Evolutionary conservation across 2,888 invertebrate genomes (phyloP).

Genomic region (Metallyticus violacea): DNA sequence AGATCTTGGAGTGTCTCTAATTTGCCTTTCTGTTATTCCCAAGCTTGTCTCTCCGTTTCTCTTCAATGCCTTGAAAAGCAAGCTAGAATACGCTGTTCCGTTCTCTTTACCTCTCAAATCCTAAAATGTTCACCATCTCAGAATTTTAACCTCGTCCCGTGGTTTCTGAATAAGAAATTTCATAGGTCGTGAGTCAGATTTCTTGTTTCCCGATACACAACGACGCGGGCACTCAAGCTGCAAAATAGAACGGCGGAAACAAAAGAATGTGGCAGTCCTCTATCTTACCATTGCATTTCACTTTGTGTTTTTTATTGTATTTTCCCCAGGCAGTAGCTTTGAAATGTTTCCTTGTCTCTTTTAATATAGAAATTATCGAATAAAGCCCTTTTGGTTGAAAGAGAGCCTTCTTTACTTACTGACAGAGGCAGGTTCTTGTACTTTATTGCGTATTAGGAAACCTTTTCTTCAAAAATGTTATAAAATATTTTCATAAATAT

Average conservation of each 20-base stretch:
- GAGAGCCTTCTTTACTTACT: not conserved
- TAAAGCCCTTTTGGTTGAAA: not conserved
- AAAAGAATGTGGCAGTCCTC: not conserved
- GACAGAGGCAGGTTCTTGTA: not conserved
- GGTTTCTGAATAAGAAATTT: not conserved
- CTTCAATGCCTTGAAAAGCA: too few species aligned
- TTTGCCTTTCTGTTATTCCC: too few species aligned
- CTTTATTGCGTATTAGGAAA: not conserved
- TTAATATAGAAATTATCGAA: not conserved
- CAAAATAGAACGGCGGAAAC: not conserved
- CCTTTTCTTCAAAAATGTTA: not conserved
- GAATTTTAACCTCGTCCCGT: not conserved
- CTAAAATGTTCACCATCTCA: not conserved
- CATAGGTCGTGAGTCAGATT: not conserved
- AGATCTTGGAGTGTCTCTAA: too few species aligned
- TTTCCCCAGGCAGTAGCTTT: not conserved
- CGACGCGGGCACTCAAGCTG: too few species aligned
- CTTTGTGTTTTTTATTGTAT: not conserved
- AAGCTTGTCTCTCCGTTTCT: too few species aligned
- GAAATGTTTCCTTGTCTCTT: not conserved
- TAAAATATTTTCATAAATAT: not conserved
- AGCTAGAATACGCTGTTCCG: too few species aligned
- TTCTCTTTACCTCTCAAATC: too few species aligned
- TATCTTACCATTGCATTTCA: not conserved
- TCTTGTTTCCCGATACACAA: not conserved